Conservation (phyloP, 2,797 vertebrate species). For the Alauda arvensis region DNA sequence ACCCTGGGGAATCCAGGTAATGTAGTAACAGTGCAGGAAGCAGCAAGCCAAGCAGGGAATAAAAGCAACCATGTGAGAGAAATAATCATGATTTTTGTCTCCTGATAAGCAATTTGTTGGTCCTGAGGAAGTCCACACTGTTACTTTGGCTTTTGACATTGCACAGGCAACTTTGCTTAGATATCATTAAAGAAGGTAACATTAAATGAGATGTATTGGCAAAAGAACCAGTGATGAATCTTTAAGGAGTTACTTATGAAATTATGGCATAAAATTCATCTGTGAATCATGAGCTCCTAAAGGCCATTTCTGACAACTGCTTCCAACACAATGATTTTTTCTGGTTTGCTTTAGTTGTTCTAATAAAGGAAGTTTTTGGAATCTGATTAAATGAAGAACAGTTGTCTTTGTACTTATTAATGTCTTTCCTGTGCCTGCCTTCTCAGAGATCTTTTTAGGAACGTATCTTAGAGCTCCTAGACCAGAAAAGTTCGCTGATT, state of each 20-base stretch:
- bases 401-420: not conserved
- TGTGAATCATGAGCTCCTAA: not conserved
- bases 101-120: not conserved
- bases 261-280: not conserved
- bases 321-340: not conserved
- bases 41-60: not conserved
- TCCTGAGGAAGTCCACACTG: not conserved
- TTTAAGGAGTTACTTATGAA: not conserved
- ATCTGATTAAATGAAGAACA: not conserved
- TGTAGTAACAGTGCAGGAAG: not conserved
- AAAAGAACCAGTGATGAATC: not conserved
- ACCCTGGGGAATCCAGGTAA: conserved; percentile 27
- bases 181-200: not conserved
- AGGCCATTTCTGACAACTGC: not conserved
- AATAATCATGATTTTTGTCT: not conserved
- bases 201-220: not conserved
- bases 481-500: not conserved
- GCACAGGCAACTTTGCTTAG: not conserved
- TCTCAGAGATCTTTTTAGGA: not conserved
- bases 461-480: not conserved
- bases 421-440: not conserved
- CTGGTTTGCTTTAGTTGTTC: not conserved
- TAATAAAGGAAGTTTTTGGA: not conserved
- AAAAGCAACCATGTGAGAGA: not conserved
- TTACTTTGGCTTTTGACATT: not conserved